phyloP scores from a whole-genome alignment of 2,113 vertebrate genomes.

The Andinoacara biseriatus region DNA sequence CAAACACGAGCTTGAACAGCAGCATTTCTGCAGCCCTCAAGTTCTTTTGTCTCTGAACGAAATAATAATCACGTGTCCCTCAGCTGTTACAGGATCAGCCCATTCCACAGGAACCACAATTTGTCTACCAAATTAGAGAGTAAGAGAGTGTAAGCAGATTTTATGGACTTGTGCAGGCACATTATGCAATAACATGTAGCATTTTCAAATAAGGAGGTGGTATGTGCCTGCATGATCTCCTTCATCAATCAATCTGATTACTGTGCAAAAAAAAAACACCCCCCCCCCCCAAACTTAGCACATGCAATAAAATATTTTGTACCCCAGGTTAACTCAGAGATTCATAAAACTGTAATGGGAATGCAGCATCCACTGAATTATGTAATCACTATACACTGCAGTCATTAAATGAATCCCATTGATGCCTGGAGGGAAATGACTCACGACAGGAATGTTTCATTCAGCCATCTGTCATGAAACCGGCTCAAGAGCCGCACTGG shows the following conservation, averaged over 20 bases:
- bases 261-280: neutral
- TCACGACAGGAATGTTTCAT: slow-evolving; percentile 20
- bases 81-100: neutral
- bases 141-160: neutral
- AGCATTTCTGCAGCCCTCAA: neutral
- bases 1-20: neutral
- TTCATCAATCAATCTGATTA: neutral
- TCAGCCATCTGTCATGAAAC: slow-evolving; percentile 11
- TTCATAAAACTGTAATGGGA: slow-evolving; percentile 61
- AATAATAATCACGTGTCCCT: neutral
- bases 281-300: neutral
- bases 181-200: neutral
- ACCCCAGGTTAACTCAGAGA: neutral
- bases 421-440: slow-evolving; percentile 18
- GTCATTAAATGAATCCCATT: slow-evolving; percentile 25
- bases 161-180: neutral
- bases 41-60: neutral
- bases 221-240: slow-evolving; percentile 17
- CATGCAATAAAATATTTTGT: neutral
- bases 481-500: slow-evolving; percentile 4
- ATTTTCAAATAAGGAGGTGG: neutral
- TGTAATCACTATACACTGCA: slow-evolving; percentile 65
- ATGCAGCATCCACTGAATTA: slow-evolving; percentile 72
- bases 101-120: slow-evolving; percentile 29
- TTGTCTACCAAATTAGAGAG: slow-evolving; percentile 48